A percentile compares a stretch with the other conserved stretches of the same genome.
Evolutionary conservation across 1,140 invertebrate genomes (phyloP).

Genomic region (Pseudomyrmex gracilis): DNA sequence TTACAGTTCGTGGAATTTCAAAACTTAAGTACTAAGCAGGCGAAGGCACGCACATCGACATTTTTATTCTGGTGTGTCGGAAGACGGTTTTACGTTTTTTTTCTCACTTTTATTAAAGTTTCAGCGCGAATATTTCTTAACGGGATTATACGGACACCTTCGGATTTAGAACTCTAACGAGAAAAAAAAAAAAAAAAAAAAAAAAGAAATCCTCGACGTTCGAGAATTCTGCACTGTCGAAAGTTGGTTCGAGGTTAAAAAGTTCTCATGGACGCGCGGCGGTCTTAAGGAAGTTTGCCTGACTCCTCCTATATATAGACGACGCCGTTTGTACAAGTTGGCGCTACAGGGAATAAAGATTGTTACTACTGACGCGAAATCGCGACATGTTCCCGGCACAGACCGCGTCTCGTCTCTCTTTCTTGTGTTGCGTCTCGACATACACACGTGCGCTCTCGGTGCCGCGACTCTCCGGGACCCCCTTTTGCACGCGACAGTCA

Average conservation of each 20-base stretch:
- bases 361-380: constrained; percentile 41
- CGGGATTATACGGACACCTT: too few relatives aligned
- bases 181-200: neutral
- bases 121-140: too few relatives aligned
- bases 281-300: constrained; percentile 21
- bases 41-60: too few relatives aligned
- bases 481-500: constrained; percentile 48
- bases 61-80: too few relatives aligned
- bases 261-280: neutral
- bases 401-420: neutral
- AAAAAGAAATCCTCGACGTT: neutral
- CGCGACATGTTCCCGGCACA: constrained; percentile 29
- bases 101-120: too few relatives aligned
- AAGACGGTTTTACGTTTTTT: too few relatives aligned
- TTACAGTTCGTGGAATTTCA: too few relatives aligned
- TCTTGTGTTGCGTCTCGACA: constrained; percentile 19
- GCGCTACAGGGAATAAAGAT: constrained; percentile 45
- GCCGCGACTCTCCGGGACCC: constrained; percentile 4
- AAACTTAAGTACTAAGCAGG: too few relatives aligned
- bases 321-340: constrained; percentile 10
- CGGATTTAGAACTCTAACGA: too few relatives aligned
- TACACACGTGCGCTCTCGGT: constrained; percentile 47
- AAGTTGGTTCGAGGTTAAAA: constrained; percentile 17
- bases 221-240: neutral
- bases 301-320: constrained; percentile 45